Conservation (phyloP, 2,888 invertebrate genomes). For the Unio pictorum region DNA sequence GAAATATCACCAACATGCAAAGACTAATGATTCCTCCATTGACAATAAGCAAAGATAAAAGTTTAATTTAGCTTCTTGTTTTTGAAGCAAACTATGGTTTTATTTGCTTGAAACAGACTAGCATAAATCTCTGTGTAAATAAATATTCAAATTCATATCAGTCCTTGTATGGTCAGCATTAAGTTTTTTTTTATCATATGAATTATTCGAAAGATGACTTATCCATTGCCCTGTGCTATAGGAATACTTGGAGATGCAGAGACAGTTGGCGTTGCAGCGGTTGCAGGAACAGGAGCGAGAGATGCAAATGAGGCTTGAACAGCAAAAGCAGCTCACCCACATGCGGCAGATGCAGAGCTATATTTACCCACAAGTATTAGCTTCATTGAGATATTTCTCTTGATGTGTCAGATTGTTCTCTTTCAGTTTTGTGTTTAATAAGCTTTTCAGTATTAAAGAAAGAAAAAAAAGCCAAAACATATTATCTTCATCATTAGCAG, state of each 20-base stretch:
- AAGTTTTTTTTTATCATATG: neutral
- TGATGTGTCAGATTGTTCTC: no score
- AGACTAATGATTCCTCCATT: no score
- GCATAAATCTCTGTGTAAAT: no score
- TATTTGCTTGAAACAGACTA: neutral
- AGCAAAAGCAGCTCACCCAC: conserved; percentile 77
- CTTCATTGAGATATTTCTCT: no score
- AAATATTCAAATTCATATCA: no score
- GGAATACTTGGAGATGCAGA: conserved; percentile 91
- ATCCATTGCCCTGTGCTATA: conserved; percentile 66
- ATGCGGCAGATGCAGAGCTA: conserved; percentile 69
- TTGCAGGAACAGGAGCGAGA: conserved; percentile 94
- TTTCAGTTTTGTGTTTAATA: neutral
- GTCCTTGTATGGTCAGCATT: no score
- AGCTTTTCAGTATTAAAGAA: neutral
- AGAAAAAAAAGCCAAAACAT: neutral
- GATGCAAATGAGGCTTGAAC: conserved; percentile 92
- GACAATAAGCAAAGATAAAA: no score
- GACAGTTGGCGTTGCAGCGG: conserved; percentile 91
- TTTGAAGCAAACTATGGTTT: neutral
- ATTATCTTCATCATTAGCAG: neutral
- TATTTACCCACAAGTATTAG: conserved; percentile 58
- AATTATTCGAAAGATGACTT: neutral
- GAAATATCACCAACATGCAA: no score
- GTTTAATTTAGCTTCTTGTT: neutral